These are phyloP conservation scores for Cephalotes varians DNA, from an alignment of 2,888 invertebrate species.

Conservation along the genomic window DNA sequence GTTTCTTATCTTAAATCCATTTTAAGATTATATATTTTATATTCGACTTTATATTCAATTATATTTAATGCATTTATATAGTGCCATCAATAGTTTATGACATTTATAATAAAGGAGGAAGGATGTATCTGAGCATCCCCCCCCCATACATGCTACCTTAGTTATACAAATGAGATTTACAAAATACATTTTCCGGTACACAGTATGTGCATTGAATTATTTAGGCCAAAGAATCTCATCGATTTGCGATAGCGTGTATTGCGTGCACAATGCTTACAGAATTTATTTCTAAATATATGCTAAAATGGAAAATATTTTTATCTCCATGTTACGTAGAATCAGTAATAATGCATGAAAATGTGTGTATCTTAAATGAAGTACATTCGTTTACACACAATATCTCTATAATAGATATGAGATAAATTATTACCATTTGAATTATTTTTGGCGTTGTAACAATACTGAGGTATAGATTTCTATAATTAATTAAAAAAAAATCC, in stretches of 20 bases:
- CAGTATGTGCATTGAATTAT: conserved; percentile 49
- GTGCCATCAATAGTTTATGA: conserved; percentile 26
- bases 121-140: conserved; percentile 45
- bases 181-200: conserved; percentile 63
- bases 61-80: conserved; percentile 42
- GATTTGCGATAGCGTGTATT: conserved; percentile 23
- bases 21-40: conserved; percentile 55
- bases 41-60: conserved; percentile 60
- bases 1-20: too few species aligned
- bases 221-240: conserved; percentile 49
- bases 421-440: conserved; percentile 28
- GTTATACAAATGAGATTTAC: conserved; percentile 62
- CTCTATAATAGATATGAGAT: conserved; percentile 11
- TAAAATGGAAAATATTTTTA: conserved; percentile 8
- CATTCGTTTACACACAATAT: neutral
- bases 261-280: neutral
- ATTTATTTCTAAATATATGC: neutral
- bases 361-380: conserved; percentile 1
- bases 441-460: conserved; percentile 33
- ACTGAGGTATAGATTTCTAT: conserved; percentile 38
- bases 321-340: neutral
- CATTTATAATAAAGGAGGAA: conserved; percentile 36
- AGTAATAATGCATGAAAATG: neutral
- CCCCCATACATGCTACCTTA: conserved; percentile 47
- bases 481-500: conserved; percentile 7